Base-by-base conservation (phyloP, 2,797 vertebrate species). In the Amblyraja radiata region DNA sequence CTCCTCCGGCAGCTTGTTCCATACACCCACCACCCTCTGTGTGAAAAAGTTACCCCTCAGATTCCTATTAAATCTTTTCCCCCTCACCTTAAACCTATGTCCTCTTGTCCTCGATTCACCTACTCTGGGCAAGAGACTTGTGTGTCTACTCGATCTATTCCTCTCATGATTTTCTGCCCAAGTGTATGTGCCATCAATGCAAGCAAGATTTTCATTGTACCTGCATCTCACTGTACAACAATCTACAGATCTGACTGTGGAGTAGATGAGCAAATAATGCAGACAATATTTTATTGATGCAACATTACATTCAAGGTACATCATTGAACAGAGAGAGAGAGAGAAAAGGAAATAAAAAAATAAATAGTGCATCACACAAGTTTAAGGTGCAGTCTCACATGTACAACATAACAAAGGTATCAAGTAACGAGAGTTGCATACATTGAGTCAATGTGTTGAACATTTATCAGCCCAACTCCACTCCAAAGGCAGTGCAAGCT, bases 271-370 rank as follows among this genome's bases (percentile, higher is more conserved):
- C 28, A 92, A 92, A 76, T n/a, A 58, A 76, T 74, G 90, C 90
- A 76, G 90, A 92, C 90, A 76, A 92, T 76, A 74, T 54, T 92
- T 92, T 74, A 92, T 92, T 74, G 71, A 92, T 92, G 21, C 84
- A 91, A 91, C 71, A 58, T 76, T 92, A 92, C 90, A 92, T 92
- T 76, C 90, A 76, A 76, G 71, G 68, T 92, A 54, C 39, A 58
- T 74, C 36, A 10, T 46, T 54, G 25, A 76, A 92, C 90, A 74
- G 5, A 74, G 86, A 39, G 71, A 80, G 86, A 68, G 71, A 80
- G 86, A 71, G 32, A 18, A 91, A 74, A 76, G 21, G 13, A 54
- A 76, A n/a, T 76, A 10, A 91, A 76, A 92, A 92, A 91, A 91
- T 91, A 91, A 92, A 76, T 54, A 92, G 73, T 54, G 71, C 90